Percentiles rank a stretch among this genome's conserved stretches.
These are phyloP conservation scores for Lagria hirta DNA, from an alignment of 2,888 invertebrate species.

Conservation along the genomic window DNA sequence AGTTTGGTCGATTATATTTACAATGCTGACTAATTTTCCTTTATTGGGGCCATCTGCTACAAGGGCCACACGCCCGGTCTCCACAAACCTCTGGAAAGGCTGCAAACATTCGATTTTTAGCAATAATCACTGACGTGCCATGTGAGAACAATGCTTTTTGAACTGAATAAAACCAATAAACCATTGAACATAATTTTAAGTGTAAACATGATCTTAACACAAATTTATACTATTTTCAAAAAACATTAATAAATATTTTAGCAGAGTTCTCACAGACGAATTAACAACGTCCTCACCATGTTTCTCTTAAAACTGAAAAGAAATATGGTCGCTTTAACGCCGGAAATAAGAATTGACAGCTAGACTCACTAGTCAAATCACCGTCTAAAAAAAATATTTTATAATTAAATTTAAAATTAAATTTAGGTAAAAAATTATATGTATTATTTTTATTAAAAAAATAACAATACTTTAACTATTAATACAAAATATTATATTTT, in stretches of 20 bases:
- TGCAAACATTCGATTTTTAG: constrained; percentile 49
- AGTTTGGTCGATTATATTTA: constrained; percentile 97
- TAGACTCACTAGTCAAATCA: constrained; percentile 10
- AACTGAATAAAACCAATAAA: background rate
- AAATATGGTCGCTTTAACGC: constrained; percentile 23
- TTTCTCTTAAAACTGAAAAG: constrained; percentile 28
- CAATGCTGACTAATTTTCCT: constrained; percentile 92
- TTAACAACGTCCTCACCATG: too few species aligned
- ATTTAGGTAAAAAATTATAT: background rate
- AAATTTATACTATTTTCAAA: background rate
- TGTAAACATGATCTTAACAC: too few species aligned
- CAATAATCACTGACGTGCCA: constrained; percentile 9
- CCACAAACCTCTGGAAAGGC: constrained; percentile 92
- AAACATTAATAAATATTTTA: background rate
- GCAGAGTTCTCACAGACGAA: too few species aligned
- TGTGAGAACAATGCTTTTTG: constrained; percentile 6
- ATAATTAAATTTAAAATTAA: background rate
- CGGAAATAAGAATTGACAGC: constrained; percentile 23
- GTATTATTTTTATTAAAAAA: too few species aligned
- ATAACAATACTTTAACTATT: too few species aligned
- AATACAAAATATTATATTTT: too few species aligned
- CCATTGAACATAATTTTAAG: background rate
- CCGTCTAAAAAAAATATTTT: constrained; percentile 14
- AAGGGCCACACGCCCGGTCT: constrained; percentile 96
- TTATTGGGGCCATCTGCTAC: constrained; percentile 86